phyloP scores from a whole-genome alignment of 2,888 invertebrate genomes.

The Spisula solida region DNA sequence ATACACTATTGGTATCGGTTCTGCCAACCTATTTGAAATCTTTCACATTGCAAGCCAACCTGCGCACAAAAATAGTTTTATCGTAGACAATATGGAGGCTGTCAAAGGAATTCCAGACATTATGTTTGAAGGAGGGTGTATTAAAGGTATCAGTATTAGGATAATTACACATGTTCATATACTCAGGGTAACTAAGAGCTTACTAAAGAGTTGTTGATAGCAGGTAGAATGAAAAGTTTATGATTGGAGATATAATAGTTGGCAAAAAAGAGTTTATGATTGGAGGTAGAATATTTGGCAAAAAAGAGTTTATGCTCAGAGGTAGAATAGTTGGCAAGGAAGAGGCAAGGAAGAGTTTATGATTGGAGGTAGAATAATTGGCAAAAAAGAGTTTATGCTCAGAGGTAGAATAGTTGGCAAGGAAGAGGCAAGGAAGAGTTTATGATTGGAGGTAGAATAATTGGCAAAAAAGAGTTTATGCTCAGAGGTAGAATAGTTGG shows the following conservation, averaged over 20 bases:
- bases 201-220: too few species aligned
- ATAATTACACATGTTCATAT: background rate
- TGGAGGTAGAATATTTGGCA: too few species aligned
- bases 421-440: too few species aligned
- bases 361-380: background rate
- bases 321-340: too few species aligned
- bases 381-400: too few species aligned
- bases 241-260: background rate
- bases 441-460: too few species aligned
- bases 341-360: background rate
- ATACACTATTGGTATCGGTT: constrained; percentile 77
- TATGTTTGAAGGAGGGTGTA: constrained; percentile 65
- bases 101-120: constrained; percentile 60
- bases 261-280: too few species aligned
- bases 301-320: too few species aligned
- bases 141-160: constrained; percentile 35
- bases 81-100: constrained; percentile 71
- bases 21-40: constrained; percentile 76
- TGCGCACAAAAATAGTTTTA: constrained; percentile 73
- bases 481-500: too few species aligned
- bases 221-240: background rate
- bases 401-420: too few species aligned
- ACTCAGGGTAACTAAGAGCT: too few species aligned
- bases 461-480: too few species aligned
- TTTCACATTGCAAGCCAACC: constrained; percentile 78